phyloP scores from a whole-genome alignment of 1,140 invertebrate species.

The Aphelinus atriplicis region DNA sequence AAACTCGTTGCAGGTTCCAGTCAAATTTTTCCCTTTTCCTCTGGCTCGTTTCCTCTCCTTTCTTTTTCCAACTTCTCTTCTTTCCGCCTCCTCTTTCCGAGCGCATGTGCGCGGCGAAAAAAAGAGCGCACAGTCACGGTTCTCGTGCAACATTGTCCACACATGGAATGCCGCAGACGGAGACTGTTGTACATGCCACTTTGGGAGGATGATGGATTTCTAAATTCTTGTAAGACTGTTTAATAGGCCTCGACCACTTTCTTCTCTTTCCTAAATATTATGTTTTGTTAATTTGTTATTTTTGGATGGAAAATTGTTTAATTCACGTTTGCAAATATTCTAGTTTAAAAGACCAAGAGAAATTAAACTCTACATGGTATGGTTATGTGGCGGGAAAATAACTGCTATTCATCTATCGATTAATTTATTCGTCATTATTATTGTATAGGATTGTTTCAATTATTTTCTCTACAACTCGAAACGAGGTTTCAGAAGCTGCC shows the following conservation, averaged over 20 bases:
- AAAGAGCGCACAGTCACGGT: constrained; percentile 15
- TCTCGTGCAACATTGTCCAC: constrained; percentile 21
- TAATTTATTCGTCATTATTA: no score
- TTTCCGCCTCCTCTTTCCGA: not conserved
- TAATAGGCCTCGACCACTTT: constrained; percentile 6
- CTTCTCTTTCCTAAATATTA: no score
- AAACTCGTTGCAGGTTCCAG: constrained; percentile 52
- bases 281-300: no score
- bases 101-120: constrained; percentile 16
- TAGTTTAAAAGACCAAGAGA: no score
- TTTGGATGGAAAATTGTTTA: no score
- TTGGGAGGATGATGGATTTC: constrained; percentile 20
- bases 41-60: not conserved
- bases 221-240: not conserved
- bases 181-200: not conserved
- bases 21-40: constrained; percentile 46
- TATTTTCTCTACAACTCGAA: no score
- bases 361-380: no score
- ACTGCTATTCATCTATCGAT: no score
- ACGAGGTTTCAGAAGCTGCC: no score
- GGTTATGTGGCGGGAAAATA: no score
- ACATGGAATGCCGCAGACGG: constrained; percentile 29
- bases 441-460: no score
- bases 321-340: no score
- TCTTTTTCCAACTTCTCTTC: constrained; percentile 13